phyloP scores from a whole-genome alignment of 2,888 invertebrate genomes.

The Cryptus viduatorius region DNA sequence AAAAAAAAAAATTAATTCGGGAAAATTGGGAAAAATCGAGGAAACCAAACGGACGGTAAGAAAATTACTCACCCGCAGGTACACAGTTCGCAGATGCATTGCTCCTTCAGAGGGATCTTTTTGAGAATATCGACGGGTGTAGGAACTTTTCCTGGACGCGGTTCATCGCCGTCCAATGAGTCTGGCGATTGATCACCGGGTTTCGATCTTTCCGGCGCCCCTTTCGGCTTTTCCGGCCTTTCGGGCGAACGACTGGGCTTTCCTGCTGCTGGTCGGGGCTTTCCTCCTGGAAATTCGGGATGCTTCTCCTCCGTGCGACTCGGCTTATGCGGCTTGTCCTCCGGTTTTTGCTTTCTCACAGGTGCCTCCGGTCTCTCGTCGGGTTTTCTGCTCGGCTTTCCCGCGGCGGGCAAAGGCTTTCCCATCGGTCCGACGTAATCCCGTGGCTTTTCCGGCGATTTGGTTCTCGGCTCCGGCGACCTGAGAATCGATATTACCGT shows the following conservation, averaged over 20 bases:
- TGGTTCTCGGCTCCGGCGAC: constrained; percentile 70
- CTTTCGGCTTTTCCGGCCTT: constrained; percentile 80
- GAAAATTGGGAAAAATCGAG: neutral
- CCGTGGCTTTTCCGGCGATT: constrained; percentile 77
- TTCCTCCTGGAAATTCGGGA: constrained; percentile 69
- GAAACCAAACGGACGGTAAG: neutral
- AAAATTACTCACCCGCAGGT: constrained; percentile 92
- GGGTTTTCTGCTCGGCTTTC: constrained; percentile 75
- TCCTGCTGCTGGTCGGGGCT: constrained; percentile 73
- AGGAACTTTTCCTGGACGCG: constrained; percentile 78
- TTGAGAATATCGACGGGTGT: constrained; percentile 83
- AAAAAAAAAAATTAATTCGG: neutral
- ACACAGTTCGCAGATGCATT: constrained; percentile 96
- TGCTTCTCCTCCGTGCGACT: constrained; percentile 62
- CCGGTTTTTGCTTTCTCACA: constrained; percentile 50
- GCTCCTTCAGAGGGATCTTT: constrained; percentile 88
- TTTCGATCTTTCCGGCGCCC: constrained; percentile 73
- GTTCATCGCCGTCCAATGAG: constrained; percentile 74
- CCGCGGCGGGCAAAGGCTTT: constrained; percentile 76
- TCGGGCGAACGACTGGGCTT: constrained; percentile 75
- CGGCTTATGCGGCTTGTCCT: constrained; percentile 58
- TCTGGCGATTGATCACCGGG: constrained; percentile 80
- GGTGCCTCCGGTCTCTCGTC: constrained; percentile 51
- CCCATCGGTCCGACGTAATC: constrained; percentile 72
- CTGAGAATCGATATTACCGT: constrained; percentile 58